These are phyloP conservation scores for Sula dactylatra DNA, from an alignment of 2,113 vertebrate species.

Conservation along the genomic window DNA sequence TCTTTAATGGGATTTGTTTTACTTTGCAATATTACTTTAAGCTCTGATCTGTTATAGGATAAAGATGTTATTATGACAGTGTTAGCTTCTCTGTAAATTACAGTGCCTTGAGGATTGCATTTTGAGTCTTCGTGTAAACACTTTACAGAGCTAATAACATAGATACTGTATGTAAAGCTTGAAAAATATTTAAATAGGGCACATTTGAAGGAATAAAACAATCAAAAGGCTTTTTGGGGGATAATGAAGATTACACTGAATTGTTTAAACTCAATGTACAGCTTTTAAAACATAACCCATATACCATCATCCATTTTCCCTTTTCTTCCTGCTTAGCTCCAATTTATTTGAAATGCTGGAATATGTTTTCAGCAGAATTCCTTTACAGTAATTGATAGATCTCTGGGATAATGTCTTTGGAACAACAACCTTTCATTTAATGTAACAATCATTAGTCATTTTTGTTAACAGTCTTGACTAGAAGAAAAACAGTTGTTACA, in stretches of 20 bases:
- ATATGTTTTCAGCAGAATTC: constrained; percentile 29
- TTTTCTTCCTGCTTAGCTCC: neutral
- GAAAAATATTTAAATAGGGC: constrained; percentile 57
- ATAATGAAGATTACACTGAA: constrained; percentile 63
- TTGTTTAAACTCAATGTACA: constrained; percentile 50
- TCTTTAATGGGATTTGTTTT: constrained; percentile 52
- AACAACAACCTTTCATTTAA: constrained; percentile 28
- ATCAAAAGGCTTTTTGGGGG: constrained; percentile 61
- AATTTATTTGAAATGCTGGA: neutral
- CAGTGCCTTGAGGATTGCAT: constrained; percentile 45
- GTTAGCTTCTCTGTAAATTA: constrained; percentile 48
- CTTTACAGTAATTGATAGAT: constrained; percentile 3
- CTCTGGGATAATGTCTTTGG: constrained; percentile 23
- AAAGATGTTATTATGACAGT: constrained; percentile 55
- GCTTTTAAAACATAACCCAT: constrained; percentile 46
- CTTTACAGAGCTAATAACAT: constrained; percentile 61
- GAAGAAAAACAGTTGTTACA: neutral
- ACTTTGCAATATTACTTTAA: constrained; percentile 18
- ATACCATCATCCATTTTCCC: neutral
- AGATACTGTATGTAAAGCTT: constrained; percentile 27
- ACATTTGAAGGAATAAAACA: constrained; percentile 65
- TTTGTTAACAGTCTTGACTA: neutral
- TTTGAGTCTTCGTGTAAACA: constrained; percentile 45
- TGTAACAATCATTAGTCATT: neutral
- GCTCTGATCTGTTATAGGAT: constrained; percentile 36